A percentile compares a stretch with the other conserved stretches of the same genome.
Evolutionary conservation across 2,113 vertebrate genomes (phyloP).

Genomic region (Typhlomys cinereus): DNA sequence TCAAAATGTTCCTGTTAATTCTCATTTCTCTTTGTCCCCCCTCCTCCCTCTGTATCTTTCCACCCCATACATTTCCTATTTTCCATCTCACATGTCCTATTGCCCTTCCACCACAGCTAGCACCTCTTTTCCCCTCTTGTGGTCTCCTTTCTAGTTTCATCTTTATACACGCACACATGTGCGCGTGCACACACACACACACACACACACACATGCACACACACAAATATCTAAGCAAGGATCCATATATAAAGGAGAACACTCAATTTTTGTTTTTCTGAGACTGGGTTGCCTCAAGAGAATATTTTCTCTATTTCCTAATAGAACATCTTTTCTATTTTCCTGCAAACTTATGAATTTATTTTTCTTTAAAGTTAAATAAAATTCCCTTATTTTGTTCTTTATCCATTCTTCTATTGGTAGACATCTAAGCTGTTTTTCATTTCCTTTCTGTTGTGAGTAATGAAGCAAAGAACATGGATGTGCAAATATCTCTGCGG

Average conservation of each 20-base stretch:
- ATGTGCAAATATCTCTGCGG: neutral
- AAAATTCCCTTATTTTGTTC: neutral
- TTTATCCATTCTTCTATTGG: neutral
- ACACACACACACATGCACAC: neutral
- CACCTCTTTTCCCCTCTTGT: neutral
- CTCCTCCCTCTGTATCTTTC: neutral
- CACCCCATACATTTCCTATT: neutral
- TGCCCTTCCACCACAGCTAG: neutral
- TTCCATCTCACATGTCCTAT: neutral
- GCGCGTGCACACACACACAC: neutral
- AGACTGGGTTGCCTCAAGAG: neutral
- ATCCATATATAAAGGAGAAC: neutral
- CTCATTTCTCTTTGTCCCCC: too few species aligned
- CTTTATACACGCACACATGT: neutral
- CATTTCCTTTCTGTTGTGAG: neutral
- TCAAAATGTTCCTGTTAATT: too few species aligned
- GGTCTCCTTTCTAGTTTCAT: neutral
- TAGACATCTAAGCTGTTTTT: neutral
- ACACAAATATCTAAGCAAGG: neutral
- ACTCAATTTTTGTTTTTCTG: neutral
- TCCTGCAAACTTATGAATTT: neutral
- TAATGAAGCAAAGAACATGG: neutral
- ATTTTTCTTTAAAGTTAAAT: too few species aligned
- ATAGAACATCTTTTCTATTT: too few species aligned
- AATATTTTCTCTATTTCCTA: neutral